phyloP scores from a whole-genome alignment of 2,888 invertebrate genomes.

The Norana najaformis region DNA sequence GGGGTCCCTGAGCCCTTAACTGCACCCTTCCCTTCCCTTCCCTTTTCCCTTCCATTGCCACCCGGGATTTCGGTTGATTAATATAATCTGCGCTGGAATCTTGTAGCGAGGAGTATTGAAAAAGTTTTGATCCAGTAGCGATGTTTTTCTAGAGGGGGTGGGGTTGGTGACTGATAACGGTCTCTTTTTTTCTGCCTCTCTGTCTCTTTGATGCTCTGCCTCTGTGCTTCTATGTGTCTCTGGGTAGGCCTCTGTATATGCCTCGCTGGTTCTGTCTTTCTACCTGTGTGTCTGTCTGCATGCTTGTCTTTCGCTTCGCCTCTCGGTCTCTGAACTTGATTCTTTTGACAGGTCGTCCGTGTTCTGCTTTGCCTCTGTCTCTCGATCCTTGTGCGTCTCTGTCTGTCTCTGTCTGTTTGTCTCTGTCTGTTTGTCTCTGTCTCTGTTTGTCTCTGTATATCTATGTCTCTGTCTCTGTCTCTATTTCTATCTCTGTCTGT shows the following conservation, averaged over 20 bases:
- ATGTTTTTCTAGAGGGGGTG: no score
- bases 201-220: no score
- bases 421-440: background rate
- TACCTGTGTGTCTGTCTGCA: background rate
- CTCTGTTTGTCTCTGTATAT: no score
- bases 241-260: no score
- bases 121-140: background rate
- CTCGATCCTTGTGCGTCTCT: background rate
- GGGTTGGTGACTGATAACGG: no score
- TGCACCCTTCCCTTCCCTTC: no score
- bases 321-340: no score
- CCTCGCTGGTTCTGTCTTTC: background rate
- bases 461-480: no score
- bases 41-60: background rate
- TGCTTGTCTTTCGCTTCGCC: background rate
- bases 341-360: no score
- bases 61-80: background rate
- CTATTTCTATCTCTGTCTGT: background rate
- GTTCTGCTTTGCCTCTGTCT: no score
- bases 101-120: background rate
- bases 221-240: no score
- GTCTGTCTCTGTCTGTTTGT: background rate
- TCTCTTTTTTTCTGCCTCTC: no score
- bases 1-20: background rate
- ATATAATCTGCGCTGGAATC: background rate